phyloP scores from a whole-genome alignment of 2,113 vertebrate genomes.

The Ivindomyrus marchei region DNA sequence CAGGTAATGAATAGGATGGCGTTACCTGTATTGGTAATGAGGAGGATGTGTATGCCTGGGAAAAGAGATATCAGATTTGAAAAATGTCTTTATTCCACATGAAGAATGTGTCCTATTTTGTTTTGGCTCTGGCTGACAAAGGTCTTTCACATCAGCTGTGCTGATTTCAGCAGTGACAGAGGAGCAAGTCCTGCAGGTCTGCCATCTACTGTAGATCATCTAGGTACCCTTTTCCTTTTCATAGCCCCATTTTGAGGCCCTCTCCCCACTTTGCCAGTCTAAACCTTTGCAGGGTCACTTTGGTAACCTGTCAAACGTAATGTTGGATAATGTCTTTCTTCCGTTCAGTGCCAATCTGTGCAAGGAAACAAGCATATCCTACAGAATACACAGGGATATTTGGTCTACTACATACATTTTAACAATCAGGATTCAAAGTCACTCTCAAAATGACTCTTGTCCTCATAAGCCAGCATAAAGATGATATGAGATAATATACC shows the following conservation, averaged over 20 bases:
- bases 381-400: not conserved
- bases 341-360: not conserved
- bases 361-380: not conserved
- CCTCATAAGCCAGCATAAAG: not conserved
- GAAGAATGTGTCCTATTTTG: not conserved
- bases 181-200: not conserved
- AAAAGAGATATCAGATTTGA: not conserved
- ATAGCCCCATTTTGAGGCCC: not conserved
- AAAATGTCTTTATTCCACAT: not conserved
- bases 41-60: not conserved
- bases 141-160: not conserved
- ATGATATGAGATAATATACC: not conserved
- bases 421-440: not conserved
- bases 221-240: constrained; percentile 3
- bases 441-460: not conserved
- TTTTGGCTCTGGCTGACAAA: not conserved
- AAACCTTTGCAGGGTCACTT: not conserved
- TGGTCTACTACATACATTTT: not conserved
- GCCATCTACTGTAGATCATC: not conserved
- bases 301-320: not conserved
- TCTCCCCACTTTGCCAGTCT: not conserved
- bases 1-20: not conserved
- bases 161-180: not conserved
- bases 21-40: not conserved
- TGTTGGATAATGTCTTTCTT: not conserved